Conservation (phyloP, 2,888 invertebrate genomes). For the Tineola bisselliella region DNA sequence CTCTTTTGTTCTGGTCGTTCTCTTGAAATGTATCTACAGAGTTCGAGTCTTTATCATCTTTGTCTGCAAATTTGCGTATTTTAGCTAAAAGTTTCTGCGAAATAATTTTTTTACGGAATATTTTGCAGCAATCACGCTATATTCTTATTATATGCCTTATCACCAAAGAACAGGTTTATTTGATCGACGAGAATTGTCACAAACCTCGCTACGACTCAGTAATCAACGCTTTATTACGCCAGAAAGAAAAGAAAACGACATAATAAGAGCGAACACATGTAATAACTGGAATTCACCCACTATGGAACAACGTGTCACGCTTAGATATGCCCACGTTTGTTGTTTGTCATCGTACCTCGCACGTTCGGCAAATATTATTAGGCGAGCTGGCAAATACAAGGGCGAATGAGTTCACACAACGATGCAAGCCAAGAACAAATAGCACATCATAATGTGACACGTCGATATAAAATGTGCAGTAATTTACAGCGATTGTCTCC, state of each 20-base stretch:
- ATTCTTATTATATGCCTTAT: not conserved
- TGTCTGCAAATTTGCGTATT: not conserved
- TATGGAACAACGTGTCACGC: conserved; percentile 49
- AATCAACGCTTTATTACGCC: conserved; percentile 60
- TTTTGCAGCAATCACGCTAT: not conserved
- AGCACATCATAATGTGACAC: conserved; percentile 45
- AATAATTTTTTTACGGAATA: not conserved
- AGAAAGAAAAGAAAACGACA: conserved; percentile 50
- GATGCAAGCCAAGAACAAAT: conserved; percentile 39
- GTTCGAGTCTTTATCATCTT: not conserved
- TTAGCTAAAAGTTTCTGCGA: not conserved
- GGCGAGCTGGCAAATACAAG: conserved; percentile 57
- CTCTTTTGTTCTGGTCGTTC: conserved; percentile 13
- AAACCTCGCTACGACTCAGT: conserved; percentile 21
- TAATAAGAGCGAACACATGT: conserved; percentile 52
- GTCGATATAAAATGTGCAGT: conserved; percentile 53
- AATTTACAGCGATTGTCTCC: conserved; percentile 47
- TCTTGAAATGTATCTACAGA: conserved; percentile 3
- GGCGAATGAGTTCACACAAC: conserved; percentile 35
- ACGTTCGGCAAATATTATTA: conserved; percentile 65
- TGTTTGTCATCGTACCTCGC: conserved; percentile 54
- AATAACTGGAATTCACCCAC: conserved; percentile 49
- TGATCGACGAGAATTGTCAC: conserved; percentile 36
- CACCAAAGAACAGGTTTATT: conserved; percentile 22
- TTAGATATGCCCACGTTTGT: conserved; percentile 42